Evolutionary conservation across 1,140 invertebrate species (phyloP), one percentile per base, ranked within the genome.

Genomic region (Drosophila malerkotliana): DNA sequence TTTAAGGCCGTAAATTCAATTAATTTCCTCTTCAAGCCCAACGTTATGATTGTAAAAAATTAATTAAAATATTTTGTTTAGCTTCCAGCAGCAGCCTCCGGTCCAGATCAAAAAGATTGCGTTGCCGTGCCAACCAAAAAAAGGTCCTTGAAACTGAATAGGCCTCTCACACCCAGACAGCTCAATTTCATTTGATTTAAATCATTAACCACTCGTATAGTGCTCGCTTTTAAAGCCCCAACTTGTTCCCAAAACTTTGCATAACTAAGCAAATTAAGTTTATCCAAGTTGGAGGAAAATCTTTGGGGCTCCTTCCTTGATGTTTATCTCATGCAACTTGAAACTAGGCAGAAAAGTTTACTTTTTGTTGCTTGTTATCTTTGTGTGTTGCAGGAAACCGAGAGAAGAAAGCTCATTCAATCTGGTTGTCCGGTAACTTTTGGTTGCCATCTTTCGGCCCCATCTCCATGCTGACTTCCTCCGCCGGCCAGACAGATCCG

Each of bases 1-100:
- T 41, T 84, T 60, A 67, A 67, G 73, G 81, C 34, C 61, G 54
- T 44, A 61, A 76, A 76, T 72, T 87, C 75, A 82, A 87, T 87
- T 87, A 79, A 77, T 61, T 76, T 76, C 47, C 41, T 57, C 30
- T 58, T 52, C 44, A 60, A 34, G 49, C 32, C 45, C 26, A 21
- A 45, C 45, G 52, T 75, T 59, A 49, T 67, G 63, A 67, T 32
- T 67, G 34, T 34, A 28, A 24, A 69, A 57, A 48, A 69, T 69
- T 69, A 71, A 68, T 76, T 71, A 63, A 77, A 77, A 77, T 49
- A 56, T 48, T 55, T 68, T 32, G 9, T 28, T 32, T 37, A 44
- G 48, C 52, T 21, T 49, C 5, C 21, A 49, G 21, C 64, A 10
- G 32, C 32, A 32, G 32, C 32, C 39, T 44, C 41, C 37, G 41